Evolutionary conservation across 2,797 vertebrate species (phyloP).

Genomic region (Corythornis leucogaster): DNA sequence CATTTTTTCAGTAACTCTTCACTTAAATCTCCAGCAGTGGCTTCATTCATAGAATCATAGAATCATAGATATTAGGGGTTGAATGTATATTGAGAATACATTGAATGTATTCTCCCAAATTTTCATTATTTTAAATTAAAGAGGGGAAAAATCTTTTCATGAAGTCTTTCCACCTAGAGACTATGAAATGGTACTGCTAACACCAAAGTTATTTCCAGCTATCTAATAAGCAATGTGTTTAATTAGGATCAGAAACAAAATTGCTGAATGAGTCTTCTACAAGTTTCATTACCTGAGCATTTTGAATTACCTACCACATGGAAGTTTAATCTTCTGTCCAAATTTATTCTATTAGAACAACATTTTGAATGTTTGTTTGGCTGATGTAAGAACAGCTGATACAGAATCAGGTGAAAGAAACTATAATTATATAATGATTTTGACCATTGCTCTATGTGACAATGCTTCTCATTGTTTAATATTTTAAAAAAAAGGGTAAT

Average conservation of each 20-base stretch:
- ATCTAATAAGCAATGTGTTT: background rate
- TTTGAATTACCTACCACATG: background rate
- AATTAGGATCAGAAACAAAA: slow-evolving; percentile 21
- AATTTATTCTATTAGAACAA: background rate
- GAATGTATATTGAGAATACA: too few species aligned
- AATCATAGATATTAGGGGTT: too few species aligned
- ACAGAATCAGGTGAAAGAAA: background rate
- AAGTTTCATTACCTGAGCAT: background rate
- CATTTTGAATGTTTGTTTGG: background rate
- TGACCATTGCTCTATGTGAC: background rate
- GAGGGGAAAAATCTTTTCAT: background rate
- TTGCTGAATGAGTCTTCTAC: background rate
- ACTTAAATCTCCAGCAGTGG: background rate
- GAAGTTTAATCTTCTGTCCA: background rate
- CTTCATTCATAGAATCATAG: background rate
- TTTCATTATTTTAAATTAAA: slow-evolving; percentile 3
- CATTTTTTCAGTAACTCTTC: background rate
- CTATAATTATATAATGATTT: background rate
- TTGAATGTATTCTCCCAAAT: background rate
- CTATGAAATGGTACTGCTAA: background rate
- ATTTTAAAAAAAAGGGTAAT: background rate
- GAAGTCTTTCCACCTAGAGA: background rate
- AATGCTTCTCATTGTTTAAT: background rate
- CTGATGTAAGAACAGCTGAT: background rate
- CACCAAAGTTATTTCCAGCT: background rate